A percentile compares a stretch with the other conserved stretches of the same genome.
These are phyloP conservation scores for Hippoglossus hippoglossus DNA, from an alignment of 2,797 vertebrate genomes.

Conservation along the genomic window DNA sequence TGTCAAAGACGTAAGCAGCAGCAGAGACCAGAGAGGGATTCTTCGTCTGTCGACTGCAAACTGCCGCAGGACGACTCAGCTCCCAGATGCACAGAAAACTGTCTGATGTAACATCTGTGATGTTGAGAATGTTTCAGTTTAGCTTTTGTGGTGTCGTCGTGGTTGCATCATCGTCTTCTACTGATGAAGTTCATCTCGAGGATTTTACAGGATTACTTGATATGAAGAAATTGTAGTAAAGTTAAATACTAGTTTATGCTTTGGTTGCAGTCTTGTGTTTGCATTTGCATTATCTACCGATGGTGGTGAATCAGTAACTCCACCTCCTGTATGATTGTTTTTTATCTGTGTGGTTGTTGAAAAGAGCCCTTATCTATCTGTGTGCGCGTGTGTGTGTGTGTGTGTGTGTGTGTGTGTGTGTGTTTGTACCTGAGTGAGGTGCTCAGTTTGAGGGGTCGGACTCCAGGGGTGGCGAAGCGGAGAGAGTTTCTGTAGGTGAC, in stretches of 20 bases:
- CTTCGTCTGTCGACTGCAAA: slow-evolving; percentile 8
- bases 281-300: neutral
- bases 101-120: slow-evolving; percentile 8
- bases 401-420: neutral
- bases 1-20: slow-evolving; percentile 36
- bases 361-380: neutral
- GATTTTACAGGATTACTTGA: too few species aligned
- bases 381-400: neutral
- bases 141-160: neutral
- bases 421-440: slow-evolving; percentile 90
- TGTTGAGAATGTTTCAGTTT: slow-evolving; percentile 3
- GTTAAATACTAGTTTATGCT: too few species aligned
- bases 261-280: neutral
- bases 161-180: too few species aligned
- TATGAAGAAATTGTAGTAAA: too few species aligned
- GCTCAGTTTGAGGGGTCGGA: slow-evolving; percentile 93
- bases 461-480: slow-evolving; percentile 95
- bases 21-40: slow-evolving; percentile 9
- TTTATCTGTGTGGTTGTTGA: neutral
- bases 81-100: neutral
- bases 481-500: slow-evolving; percentile 98
- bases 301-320: neutral
- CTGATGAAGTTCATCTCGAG: too few species aligned
- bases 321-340: neutral
- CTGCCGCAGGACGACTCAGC: neutral